Conservation (phyloP, 1,140 invertebrate species). For the Caenorhabditis brenneri region DNA sequence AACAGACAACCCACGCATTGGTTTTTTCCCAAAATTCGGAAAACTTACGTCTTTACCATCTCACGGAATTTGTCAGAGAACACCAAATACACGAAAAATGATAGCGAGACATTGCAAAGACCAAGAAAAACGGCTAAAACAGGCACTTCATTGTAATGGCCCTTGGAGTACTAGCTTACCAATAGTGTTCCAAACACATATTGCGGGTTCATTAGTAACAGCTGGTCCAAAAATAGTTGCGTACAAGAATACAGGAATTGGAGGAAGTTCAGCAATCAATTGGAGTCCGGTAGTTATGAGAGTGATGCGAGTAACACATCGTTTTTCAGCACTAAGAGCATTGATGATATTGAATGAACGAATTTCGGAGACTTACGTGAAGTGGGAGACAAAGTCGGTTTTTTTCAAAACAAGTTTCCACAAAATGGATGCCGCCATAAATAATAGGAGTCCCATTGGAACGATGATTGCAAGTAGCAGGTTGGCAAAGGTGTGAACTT, state of each 20-base stretch:
- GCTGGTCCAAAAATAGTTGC: conserved; percentile 58
- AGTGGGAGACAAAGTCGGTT: conserved; percentile 26
- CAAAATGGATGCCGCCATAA: conserved; percentile 63
- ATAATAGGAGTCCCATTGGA: conserved; percentile 61
- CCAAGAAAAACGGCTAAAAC: conserved; percentile 58
- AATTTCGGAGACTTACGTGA: not conserved
- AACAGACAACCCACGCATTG: not conserved
- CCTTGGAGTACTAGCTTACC: conserved; percentile 5
- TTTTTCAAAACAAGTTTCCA: conserved; percentile 58
- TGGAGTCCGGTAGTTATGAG: conserved; percentile 64
- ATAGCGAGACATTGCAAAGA: conserved; percentile 65
- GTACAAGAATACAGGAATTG: conserved; percentile 62
- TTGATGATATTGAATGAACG: not conserved
- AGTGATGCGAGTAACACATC: conserved; percentile 65
- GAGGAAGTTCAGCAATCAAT: conserved; percentile 59
- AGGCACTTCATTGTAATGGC: not conserved
- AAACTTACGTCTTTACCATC: conserved; percentile 45
- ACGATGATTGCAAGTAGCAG: conserved; percentile 64
- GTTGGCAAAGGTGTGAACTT: conserved; percentile 62
- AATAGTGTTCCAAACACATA: conserved; percentile 64
- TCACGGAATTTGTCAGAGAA: conserved; percentile 63
- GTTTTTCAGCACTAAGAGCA: conserved; percentile 61
- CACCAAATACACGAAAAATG: conserved; percentile 67
- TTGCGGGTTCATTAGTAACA: conserved; percentile 52
- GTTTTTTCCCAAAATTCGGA: not conserved